phyloP scores from a whole-genome alignment of 2,888 invertebrate species.

The Harmothoe impar region DNA sequence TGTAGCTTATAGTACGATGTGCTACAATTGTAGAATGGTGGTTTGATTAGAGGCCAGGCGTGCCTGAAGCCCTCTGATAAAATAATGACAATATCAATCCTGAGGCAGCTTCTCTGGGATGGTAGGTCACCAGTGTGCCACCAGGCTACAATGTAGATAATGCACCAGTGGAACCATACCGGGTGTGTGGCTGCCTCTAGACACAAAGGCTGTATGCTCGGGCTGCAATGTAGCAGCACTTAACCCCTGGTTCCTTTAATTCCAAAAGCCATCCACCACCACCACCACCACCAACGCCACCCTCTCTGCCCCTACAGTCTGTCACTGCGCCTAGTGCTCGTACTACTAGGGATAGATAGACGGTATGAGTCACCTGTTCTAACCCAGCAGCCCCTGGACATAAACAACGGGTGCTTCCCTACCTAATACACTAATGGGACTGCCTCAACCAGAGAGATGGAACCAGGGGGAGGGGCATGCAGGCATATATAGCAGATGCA shows the following conservation, averaged over 20 bases:
- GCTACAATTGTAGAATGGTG: conserved; percentile 3
- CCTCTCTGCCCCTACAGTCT: not conserved
- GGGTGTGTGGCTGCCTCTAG: not conserved
- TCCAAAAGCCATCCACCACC: no score
- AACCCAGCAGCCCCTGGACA: not conserved
- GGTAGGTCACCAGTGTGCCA: not conserved
- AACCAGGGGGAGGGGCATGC: no score
- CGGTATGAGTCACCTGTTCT: conserved; percentile 18
- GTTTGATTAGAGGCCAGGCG: not conserved
- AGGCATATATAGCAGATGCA: no score
- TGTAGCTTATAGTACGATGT: no score
- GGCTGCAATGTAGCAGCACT: not conserved
- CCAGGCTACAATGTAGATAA: not conserved
- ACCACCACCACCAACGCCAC: no score
- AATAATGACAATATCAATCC: not conserved
- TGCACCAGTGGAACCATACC: not conserved
- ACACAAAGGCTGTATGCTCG: not conserved
- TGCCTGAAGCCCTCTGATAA: not conserved
- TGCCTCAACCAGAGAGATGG: no score
- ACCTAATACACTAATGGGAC: not conserved
- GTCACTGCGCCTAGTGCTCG: not conserved
- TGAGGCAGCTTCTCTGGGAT: not conserved
- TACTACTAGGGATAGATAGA: not conserved
- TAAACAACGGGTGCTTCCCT: conserved; percentile 1
- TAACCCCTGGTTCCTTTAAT: not conserved